phyloP scores from a whole-genome alignment of 2,888 invertebrate species.

The Thereva nobilitata region DNA sequence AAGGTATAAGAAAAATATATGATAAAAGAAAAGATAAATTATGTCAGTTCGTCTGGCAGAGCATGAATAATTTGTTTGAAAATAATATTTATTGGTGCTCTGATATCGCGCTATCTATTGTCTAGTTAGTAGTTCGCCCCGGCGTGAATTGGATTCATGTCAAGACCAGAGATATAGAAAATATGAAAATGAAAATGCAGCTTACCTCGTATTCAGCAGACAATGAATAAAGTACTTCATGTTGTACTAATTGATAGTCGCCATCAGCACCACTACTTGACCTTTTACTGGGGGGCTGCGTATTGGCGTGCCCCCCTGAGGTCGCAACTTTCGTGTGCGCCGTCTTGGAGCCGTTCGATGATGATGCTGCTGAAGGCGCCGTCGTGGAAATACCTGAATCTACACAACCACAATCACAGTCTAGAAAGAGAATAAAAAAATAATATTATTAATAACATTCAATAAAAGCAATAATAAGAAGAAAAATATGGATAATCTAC shows the following conservation, averaged over 20 bases:
- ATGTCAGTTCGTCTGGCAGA: too few relatives aligned
- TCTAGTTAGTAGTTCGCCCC: not conserved
- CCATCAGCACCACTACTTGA: constrained; percentile 90
- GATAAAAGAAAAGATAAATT: too few relatives aligned
- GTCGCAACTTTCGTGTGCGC: constrained; percentile 60
- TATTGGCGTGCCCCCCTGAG: constrained; percentile 60
- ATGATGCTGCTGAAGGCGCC: constrained; percentile 47
- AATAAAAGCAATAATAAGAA: too few relatives aligned
- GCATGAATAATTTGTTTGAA: too few relatives aligned
- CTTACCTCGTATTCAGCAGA: constrained; percentile 80
- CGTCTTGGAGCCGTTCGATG: constrained; percentile 57
- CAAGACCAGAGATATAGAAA: not conserved
- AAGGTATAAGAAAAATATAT: not conserved
- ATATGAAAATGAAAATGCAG: constrained; percentile 4
- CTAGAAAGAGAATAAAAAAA: constrained; percentile 42
- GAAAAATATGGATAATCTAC: too few relatives aligned
- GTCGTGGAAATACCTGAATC: constrained; percentile 49
- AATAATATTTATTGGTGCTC: too few relatives aligned
- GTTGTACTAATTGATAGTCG: constrained; percentile 97
- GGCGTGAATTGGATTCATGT: not conserved
- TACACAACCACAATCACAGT: constrained; percentile 59
- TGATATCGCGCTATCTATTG: too few relatives aligned
- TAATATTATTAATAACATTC: not conserved
- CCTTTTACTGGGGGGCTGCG: constrained; percentile 66
- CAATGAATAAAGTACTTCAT: constrained; percentile 96